A percentile compares a stretch with the other conserved stretches of the same genome.
Evolutionary conservation across 2,888 invertebrate species (phyloP).

Genomic region (Andrena bicolor): DNA sequence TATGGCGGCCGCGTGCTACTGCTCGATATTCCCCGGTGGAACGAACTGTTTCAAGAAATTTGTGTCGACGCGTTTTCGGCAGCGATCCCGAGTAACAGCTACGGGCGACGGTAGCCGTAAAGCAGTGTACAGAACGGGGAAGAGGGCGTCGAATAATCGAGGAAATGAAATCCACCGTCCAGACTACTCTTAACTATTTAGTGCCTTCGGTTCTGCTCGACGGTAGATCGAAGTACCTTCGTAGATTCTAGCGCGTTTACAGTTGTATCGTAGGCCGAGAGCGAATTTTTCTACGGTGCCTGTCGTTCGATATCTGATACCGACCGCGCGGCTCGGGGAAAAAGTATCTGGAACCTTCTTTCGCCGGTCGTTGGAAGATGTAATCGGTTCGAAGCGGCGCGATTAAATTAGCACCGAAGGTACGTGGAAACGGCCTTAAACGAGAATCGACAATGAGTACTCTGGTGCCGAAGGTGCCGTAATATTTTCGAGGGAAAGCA

Average conservation of each 20-base stretch:
- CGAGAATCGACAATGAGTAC: conserved; percentile 31
- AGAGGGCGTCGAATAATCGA: neutral
- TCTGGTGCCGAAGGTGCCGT: neutral
- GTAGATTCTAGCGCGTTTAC: conserved; percentile 11
- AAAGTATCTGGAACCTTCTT: conserved; percentile 3
- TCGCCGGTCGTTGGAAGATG: conserved; percentile 21
- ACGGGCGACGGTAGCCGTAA: neutral
- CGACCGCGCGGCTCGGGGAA: neutral
- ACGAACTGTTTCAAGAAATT: conserved; percentile 37
- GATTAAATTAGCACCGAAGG: conserved; percentile 52
- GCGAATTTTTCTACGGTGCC: neutral
- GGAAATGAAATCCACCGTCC: neutral
- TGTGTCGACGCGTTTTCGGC: conserved; percentile 32
- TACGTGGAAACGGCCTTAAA: conserved; percentile 24
- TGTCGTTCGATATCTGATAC: neutral
- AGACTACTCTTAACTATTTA: neutral
- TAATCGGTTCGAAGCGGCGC: conserved; percentile 30
- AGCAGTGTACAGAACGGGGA: neutral
- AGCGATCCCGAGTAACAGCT: conserved; percentile 10
- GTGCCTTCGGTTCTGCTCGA: neutral
- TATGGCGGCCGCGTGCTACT: neutral
- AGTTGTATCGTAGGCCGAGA: neutral
- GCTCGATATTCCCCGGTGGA: conserved; percentile 11
- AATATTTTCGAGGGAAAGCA: conserved; percentile 43
- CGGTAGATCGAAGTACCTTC: no score